phyloP scores from a whole-genome alignment of 2,888 invertebrate species.

The Tiphia femorata region DNA sequence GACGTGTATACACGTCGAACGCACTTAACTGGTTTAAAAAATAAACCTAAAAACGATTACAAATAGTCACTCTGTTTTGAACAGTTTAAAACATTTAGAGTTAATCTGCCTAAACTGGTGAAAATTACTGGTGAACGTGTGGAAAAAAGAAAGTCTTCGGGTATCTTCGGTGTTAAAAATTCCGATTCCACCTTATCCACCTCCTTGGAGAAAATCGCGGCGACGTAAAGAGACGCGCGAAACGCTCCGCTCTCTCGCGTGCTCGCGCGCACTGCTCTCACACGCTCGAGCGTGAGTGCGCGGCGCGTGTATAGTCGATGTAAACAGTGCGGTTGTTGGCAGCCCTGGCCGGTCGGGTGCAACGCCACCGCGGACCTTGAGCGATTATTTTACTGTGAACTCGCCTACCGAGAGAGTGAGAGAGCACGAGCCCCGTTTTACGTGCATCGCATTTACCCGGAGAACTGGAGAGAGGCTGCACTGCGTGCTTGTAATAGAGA shows the following conservation, averaged over 20 bases:
- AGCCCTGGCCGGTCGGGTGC: slow-evolving; percentile 64
- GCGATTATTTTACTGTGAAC: slow-evolving; percentile 67
- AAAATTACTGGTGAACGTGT: background rate
- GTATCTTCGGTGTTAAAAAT: background rate
- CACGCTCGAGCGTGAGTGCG: slow-evolving; percentile 4
- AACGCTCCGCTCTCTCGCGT: background rate
- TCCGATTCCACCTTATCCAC: background rate
- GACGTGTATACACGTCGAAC: no score
- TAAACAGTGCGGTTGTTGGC: slow-evolving; percentile 64
- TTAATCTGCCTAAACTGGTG: no score
- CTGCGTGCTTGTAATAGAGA: background rate
- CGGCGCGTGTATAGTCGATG: slow-evolving; percentile 47
- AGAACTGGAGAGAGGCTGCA: no score
- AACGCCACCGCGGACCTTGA: slow-evolving; percentile 68
- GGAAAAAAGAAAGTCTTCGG: background rate
- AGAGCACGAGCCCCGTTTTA: slow-evolving; percentile 31
- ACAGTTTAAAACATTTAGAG: no score
- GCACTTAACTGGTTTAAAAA: no score
- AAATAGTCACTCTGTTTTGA: no score
- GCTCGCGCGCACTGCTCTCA: slow-evolving; percentile 10
- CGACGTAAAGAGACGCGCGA: background rate
- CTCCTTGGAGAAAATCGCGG: background rate
- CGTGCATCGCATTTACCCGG: slow-evolving; percentile 34
- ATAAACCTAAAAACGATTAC: no score
- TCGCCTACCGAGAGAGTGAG: slow-evolving; percentile 15